Evolutionary conservation across 1,140 invertebrate species (phyloP), one percentile per base, ranked within the genome.

Genomic region (Mactra quadrangularis): DNA sequence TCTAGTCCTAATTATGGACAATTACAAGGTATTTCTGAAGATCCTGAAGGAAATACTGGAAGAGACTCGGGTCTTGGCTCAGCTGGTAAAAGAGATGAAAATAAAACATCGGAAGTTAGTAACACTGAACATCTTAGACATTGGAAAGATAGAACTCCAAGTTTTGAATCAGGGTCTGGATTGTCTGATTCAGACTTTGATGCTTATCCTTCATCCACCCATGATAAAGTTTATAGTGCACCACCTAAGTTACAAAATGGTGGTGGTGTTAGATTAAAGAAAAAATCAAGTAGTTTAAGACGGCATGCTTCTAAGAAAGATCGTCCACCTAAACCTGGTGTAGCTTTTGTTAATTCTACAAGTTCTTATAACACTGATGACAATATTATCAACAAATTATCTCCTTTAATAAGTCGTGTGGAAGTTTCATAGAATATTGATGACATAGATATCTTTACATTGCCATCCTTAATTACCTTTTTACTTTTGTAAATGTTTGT

Each of bases 201-300:
- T 38, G 27, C 17, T 45, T 60, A 33, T 25, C 29, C 25, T n/a
- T 29, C 33, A 29, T 45, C 45, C 7, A 31, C 17, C 41, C n/a
- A 38, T 0, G 60, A 35, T 60, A 81, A 81, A 71, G 45, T 81
- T 19, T 70, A 64, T 60, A 81, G 77, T 70, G 77, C 77, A 60
- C 77, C 77, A 31, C 64, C 77, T 11, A 81, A 81, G 31, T 19
- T 81, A 9, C 77, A 71, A 27, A 81, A 70, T 60, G 47, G 15
- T 52, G 64, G 52, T 15, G 22, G 27, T 17, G 50, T 22, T 9
- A 70, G 27, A 38, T 29, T 59, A 4, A 81, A 81, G 35, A 81
- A 81, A 64, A 81, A 81, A 50, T 71, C 77, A 33, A 81, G 60
- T 35, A 81, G 77, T 81, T 71, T 81, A n/a, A 38, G 55, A 19